Conservation (phyloP, 1,140 invertebrate species). For the Cydia splendana region DNA sequence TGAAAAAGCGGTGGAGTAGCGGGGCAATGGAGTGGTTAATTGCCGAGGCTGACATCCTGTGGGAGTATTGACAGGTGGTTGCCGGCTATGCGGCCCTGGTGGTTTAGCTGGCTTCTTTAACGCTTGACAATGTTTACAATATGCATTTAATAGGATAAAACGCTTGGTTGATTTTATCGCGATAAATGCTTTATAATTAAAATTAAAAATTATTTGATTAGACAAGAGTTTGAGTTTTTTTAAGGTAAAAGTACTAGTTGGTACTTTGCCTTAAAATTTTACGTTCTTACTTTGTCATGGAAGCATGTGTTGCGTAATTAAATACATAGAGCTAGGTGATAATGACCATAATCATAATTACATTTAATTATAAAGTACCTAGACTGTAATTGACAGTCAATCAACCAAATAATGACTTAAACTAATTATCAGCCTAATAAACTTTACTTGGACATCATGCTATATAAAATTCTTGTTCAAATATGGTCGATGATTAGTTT, state of each 20-base stretch:
- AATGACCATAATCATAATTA: no score
- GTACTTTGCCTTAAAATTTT: no score
- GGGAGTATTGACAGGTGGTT: constrained; percentile 27
- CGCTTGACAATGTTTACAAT: background rate
- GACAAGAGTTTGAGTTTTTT: no score
- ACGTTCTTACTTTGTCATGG: background rate
- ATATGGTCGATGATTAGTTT: no score
- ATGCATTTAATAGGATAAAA: background rate
- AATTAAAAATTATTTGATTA: no score
- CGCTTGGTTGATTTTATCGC: background rate
- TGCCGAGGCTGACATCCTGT: constrained; percentile 8
- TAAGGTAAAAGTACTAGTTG: no score
- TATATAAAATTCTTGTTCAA: no score
- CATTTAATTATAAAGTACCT: no score
- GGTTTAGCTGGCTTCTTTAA: background rate
- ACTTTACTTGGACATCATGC: background rate
- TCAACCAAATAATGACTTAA: background rate
- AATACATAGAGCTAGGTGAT: no score
- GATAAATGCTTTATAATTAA: no score
- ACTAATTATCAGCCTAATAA: background rate
- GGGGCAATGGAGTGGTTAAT: background rate
- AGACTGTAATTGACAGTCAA: background rate
- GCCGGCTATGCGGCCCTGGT: background rate
- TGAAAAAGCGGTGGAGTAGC: background rate
- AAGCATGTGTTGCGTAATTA: background rate